Evolutionary conservation across 2,797 vertebrate genomes (phyloP).

Genomic region (Fratercula arctica): DNA sequence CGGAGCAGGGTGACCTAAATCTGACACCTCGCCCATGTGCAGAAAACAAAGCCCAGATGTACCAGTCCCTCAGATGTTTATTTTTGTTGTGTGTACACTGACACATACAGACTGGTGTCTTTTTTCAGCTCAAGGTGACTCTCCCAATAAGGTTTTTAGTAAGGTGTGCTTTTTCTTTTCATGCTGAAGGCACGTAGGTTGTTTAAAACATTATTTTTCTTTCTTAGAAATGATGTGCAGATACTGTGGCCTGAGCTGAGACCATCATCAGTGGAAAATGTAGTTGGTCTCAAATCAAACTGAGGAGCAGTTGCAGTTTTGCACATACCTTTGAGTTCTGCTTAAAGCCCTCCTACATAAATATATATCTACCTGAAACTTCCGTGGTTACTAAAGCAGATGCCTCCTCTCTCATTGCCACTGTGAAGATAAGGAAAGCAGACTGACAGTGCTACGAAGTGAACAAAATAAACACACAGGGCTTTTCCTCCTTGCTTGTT

Average conservation of each 20-base stretch:
- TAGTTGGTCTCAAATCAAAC: background rate
- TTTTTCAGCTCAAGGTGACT: slow-evolving; percentile 22
- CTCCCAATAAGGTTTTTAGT: background rate
- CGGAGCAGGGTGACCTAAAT: slow-evolving; percentile 38
- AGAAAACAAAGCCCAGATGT: background rate
- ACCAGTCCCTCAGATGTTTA: background rate
- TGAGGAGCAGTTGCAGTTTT: background rate
- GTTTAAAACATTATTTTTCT: background rate
- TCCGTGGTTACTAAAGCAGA: background rate
- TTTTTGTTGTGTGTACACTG: background rate
- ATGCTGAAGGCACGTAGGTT: rapidly evolving
- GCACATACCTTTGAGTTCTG: background rate
- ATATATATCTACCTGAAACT: background rate
- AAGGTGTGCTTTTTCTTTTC: background rate
- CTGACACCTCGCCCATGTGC: slow-evolving; percentile 23
- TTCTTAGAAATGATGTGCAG: background rate
- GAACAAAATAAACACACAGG: background rate
- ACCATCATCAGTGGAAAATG: background rate
- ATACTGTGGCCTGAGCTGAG: background rate
- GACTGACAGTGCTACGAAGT: background rate
- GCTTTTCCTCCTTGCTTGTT: background rate
- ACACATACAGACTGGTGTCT: background rate
- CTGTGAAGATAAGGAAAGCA: background rate
- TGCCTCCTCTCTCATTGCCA: background rate
- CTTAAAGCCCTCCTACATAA: background rate